Evolutionary conservation across 2,888 invertebrate species (phyloP).

Genomic region (Pemphredon lugubris): DNA sequence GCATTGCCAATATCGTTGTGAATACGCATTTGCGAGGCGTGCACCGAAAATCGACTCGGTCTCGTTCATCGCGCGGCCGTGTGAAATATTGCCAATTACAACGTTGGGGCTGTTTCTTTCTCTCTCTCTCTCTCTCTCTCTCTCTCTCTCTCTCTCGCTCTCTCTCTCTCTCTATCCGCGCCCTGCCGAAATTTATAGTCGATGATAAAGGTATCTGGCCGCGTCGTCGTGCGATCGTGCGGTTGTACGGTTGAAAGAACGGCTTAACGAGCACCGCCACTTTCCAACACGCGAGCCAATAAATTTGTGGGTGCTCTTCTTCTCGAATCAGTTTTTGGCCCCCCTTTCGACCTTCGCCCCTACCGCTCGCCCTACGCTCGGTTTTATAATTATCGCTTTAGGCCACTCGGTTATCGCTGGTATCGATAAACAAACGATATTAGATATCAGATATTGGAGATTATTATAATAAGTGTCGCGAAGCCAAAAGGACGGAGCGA

Average conservation of each 20-base stretch:
- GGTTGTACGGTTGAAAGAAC: conserved; percentile 61
- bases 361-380: conserved; percentile 16
- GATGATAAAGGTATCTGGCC: conserved; percentile 72
- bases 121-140: too few species aligned
- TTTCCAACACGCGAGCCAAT: conserved; percentile 69
- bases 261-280: conserved; percentile 68
- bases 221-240: too few species aligned
- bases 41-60: conserved; percentile 32
- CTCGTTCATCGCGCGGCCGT: conserved; percentile 18
- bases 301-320: conserved; percentile 55
- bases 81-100: conserved; percentile 72
- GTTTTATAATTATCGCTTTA: conserved; percentile 43
- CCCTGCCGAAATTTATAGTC: conserved; percentile 73
- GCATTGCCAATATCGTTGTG: neutral
- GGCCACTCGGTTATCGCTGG: conserved; percentile 45
- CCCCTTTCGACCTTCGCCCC: conserved; percentile 8
- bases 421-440: conserved; percentile 45
- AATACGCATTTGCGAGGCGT: conserved; percentile 4
- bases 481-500: too few species aligned
- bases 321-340: conserved; percentile 27
- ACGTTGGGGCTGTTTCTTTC: too few species aligned
- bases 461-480: too few species aligned
- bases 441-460: too few species aligned
- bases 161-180: conserved; percentile 61
- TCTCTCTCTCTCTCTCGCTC: too few species aligned